Evolutionary conservation across 2,888 invertebrate species (phyloP).

Genomic region (Leptinotarsa haldemani): DNA sequence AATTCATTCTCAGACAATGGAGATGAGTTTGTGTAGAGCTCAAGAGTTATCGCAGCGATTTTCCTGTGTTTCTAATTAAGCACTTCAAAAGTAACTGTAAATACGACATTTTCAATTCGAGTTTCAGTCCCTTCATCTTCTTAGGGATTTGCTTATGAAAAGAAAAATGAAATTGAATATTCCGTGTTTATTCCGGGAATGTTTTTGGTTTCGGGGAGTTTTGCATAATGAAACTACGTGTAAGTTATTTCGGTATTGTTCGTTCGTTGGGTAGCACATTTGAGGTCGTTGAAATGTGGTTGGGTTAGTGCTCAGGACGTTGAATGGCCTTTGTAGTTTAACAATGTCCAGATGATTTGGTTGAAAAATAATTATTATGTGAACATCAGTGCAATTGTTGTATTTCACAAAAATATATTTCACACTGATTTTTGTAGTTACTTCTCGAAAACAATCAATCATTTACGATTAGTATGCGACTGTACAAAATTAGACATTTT

Average conservation of each 20-base stretch:
- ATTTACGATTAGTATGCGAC: too few relatives aligned
- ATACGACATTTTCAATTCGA: not conserved
- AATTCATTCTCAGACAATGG: slow-evolving; percentile 4
- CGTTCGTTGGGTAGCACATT: slow-evolving; percentile 1
- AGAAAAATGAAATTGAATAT: slow-evolving; percentile 1
- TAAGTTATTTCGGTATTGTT: slow-evolving; percentile 8
- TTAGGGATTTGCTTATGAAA: slow-evolving; percentile 1
- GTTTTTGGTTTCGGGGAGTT: not conserved
- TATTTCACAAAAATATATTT: too few relatives aligned
- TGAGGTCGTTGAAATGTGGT: not conserved
- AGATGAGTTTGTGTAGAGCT: not conserved
- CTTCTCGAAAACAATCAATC: too few relatives aligned
- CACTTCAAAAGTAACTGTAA: slow-evolving; percentile 13
- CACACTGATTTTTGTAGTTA: too few relatives aligned
- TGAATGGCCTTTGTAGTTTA: not conserved
- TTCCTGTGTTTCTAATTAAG: slow-evolving; percentile 5
- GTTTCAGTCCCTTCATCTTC: slow-evolving; percentile 1
- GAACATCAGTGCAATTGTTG: not conserved
- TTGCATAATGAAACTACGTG: not conserved
- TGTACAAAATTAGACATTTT: too few relatives aligned
- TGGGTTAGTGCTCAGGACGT: not conserved
- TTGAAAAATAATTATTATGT: not conserved
- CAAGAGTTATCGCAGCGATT: not conserved
- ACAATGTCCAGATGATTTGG: not conserved
- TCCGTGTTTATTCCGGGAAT: not conserved